These are phyloP conservation scores for Stramonita haemastoma DNA, from an alignment of 2,888 invertebrate species.

Conservation along the genomic window DNA sequence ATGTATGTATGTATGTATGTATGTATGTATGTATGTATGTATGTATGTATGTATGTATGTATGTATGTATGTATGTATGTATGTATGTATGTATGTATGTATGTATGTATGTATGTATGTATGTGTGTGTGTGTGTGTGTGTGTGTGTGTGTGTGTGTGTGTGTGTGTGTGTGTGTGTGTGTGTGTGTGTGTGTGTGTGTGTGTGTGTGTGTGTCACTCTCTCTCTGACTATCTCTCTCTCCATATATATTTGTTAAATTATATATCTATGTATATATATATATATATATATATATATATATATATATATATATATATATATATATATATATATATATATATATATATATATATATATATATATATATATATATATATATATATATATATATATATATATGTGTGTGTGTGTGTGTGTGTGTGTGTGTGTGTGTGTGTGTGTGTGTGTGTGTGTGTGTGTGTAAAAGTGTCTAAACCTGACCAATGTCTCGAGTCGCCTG, in stretches of 20 bases:
- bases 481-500: no score
- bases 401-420: background rate
- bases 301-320: background rate
- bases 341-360: constrained; percentile 13
- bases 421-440: background rate
- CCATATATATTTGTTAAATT: no score
- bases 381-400: background rate
- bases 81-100: no score
- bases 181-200: background rate
- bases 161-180: background rate
- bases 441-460: no score
- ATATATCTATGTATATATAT: background rate
- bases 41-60: no score
- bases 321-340: background rate
- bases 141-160: background rate
- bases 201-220: background rate
- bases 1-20: background rate
- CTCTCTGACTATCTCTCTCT: no score
- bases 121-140: no score
- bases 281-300: background rate
- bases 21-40: background rate
- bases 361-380: constrained; percentile 25
- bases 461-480: no score
- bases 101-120: no score
- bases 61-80: no score